These are phyloP conservation scores for Odiellus spinosus DNA, from an alignment of 2,888 invertebrate genomes.

Conservation along the genomic window DNA sequence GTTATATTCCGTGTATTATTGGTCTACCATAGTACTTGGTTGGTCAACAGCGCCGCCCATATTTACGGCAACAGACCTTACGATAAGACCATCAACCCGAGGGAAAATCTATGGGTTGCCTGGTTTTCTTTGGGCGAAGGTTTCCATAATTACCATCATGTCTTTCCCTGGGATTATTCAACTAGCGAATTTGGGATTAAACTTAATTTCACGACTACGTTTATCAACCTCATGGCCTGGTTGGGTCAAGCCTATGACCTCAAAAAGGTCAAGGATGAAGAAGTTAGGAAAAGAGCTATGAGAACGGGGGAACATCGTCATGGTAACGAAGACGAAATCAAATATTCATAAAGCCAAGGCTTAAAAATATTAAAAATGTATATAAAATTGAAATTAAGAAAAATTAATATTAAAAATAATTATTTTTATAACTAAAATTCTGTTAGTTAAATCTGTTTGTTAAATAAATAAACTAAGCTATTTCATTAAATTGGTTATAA, in stretches of 20 bases:
- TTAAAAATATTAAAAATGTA: too few relatives aligned
- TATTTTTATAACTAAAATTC: too few relatives aligned
- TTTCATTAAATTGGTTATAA: too few relatives aligned
- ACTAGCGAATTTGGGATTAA: constrained; percentile 29
- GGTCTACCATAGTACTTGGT: constrained; percentile 37
- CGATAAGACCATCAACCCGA: constrained; percentile 30
- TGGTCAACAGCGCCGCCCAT: constrained; percentile 36
- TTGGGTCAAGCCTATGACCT: constrained; percentile 28
- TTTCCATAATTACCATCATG: constrained; percentile 32
- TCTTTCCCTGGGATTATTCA: constrained; percentile 20
- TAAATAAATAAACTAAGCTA: too few relatives aligned
- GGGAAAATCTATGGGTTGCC: constrained; percentile 28
- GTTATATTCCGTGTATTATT: constrained; percentile 60
- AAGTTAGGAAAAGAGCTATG: constrained; percentile 11
- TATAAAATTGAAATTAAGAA: too few relatives aligned
- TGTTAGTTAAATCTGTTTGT: too few relatives aligned
- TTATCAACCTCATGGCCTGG: constrained; percentile 29
- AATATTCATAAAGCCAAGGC: too few relatives aligned
- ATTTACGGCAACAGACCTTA: constrained; percentile 34
- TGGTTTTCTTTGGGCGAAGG: constrained; percentile 25
- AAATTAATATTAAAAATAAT: too few relatives aligned
- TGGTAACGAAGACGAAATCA: too few relatives aligned
- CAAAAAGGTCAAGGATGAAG: constrained; percentile 8
- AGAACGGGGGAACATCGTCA: constrained; percentile 15
- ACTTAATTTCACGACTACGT: constrained; percentile 28